Evolutionary conservation across 2,797 vertebrate species (phyloP), one percentile per base, ranked within the genome.

Genomic region (Siniperca obscura): DNA sequence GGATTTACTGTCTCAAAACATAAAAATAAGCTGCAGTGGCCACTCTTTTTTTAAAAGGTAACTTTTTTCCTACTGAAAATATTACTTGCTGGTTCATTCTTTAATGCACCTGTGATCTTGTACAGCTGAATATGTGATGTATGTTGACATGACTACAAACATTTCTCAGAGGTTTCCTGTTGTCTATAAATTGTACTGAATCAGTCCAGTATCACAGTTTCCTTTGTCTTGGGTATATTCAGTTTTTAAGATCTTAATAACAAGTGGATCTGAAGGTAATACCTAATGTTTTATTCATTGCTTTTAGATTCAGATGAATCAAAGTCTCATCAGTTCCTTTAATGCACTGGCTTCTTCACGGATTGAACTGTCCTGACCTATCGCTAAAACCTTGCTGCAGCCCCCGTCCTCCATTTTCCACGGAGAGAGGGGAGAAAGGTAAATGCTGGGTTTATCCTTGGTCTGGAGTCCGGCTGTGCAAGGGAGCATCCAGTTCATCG

Each of bases 251-350:
- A 88, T 76, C 71, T 86, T 60, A 68, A 86, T 81, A 84, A 84
- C 40, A 75, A 78, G 77, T 78, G 52, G 82, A 87, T 89, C 67
- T 71, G 42, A 62, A 70, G 78, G 65, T 90, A 84, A 91, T 81
- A 67, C 82, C 84, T 30, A 7, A 91, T 93, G 89, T 92, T 93
- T 93, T 92, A 94, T 94, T 94, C 93, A 94, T 91, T 17, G 70
- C 75, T 71, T 85, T 88, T 66, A 71, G 69, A 85, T 76, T 80
- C 76, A 76, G 70, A 86, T 92, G 78, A 91, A 90, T 89, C 87
- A 87, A 74, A 90, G 76, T 87, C 85, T 91, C 81, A 93, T 91
- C 92, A 85, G 80, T 71, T 64, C 67, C 75, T 89, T 83, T 91
- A 92, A 90, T 91, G 68, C 90, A 81, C 48, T 80, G 81, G 78